These are phyloP conservation scores for Antitype chi DNA, from an alignment of 2,888 invertebrate genomes.

Conservation along the genomic window DNA sequence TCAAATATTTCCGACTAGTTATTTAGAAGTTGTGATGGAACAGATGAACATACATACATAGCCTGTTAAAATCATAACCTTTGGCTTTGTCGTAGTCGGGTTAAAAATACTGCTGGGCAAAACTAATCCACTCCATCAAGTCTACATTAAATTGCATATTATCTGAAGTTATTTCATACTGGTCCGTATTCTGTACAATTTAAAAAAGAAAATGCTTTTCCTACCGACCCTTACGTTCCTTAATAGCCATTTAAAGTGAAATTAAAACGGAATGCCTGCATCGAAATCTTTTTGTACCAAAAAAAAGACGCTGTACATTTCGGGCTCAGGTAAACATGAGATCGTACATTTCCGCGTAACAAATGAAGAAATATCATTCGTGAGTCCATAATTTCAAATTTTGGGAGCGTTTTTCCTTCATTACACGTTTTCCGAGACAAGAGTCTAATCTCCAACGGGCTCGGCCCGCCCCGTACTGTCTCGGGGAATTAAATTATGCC, in stretches of 20 bases:
- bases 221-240: constrained; percentile 27
- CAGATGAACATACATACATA: neutral
- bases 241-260: constrained; percentile 62
- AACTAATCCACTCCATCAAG: neutral
- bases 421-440: constrained; percentile 85
- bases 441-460: constrained; percentile 82
- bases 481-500: constrained; percentile 87
- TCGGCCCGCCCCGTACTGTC: constrained; percentile 78
- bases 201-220: constrained; percentile 33
- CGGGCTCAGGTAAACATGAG: constrained; percentile 55
- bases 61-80: neutral
- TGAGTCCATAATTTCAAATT: constrained; percentile 85
- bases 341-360: constrained; percentile 60
- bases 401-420: constrained; percentile 82
- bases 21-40: too few relatives aligned
- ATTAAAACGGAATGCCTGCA: constrained; percentile 54
- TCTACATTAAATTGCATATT: neutral
- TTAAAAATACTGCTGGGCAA: neutral
- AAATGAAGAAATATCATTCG: constrained; percentile 79
- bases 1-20: neutral
- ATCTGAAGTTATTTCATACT: constrained; percentile 8
- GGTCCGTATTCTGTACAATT: constrained; percentile 5
- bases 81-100: neutral
- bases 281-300: constrained; percentile 46
- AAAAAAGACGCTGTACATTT: constrained; percentile 49